These are phyloP conservation scores for Coelopa frigida DNA, from an alignment of 1,140 invertebrate genomes.

Conservation along the genomic window DNA sequence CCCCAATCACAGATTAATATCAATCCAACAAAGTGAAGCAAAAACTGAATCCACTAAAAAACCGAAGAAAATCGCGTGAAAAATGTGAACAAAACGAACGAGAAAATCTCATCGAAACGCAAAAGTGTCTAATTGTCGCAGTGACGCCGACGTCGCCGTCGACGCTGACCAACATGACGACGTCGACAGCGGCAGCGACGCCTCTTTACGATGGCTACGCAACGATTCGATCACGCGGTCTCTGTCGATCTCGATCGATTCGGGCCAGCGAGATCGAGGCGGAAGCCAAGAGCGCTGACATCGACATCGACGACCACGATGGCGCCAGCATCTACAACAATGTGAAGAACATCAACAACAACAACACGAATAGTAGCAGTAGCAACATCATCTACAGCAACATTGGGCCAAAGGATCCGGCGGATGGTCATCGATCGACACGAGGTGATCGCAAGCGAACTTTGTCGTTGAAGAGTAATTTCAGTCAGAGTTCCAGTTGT, in stretches of 20 bases:
- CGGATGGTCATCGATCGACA: not conserved
- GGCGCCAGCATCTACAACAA: not conserved
- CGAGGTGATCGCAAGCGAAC: conserved; percentile 24
- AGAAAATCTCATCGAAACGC: no score
- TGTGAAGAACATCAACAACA: not conserved
- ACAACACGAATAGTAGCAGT: no score
- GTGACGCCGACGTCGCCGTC: not conserved
- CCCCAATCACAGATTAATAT: no score
- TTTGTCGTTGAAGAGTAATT: conserved; percentile 18
- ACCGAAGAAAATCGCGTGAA: no score
- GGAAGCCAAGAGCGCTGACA: conserved; percentile 6
- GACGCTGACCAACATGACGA: conserved; percentile 22
- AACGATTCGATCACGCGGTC: conserved; percentile 57
- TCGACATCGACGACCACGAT: not conserved
- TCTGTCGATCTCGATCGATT: conserved; percentile 47
- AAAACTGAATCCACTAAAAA: no score
- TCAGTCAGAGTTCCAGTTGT: not conserved
- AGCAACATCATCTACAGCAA: conserved; percentile 16
- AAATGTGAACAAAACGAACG: no score
- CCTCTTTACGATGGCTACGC: conserved; percentile 74
- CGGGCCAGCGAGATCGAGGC: conserved; percentile 34
- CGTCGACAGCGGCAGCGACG: conserved; percentile 46
- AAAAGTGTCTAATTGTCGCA: no score
- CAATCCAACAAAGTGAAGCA: no score
- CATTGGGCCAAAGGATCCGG: not conserved